Base-by-base conservation (phyloP, 2,888 invertebrate species). In the Blomia tropicalis region DNA sequence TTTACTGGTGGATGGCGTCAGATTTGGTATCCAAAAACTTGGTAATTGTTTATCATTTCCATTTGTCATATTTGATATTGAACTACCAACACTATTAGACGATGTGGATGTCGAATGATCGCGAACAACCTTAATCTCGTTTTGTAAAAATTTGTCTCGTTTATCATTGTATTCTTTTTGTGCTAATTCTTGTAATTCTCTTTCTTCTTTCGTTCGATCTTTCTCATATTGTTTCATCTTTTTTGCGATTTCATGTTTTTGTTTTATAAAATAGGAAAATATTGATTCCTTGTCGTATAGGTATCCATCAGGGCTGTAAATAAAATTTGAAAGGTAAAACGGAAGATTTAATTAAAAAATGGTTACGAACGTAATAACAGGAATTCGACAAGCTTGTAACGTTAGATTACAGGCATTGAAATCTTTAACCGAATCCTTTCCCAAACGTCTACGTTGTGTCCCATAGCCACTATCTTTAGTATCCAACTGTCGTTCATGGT, bases 331-430 rank as follows among this genome's bases (percentile, higher is more conserved):
- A 32, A 31, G 5, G 25, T 36, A 5, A 31, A 47, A 58, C 41
- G 27, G 53, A n/a, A 19, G 51, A 11, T 22, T 11, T 19, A 7
- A n/a, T 25, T 59, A 64, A 17, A 47, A 23, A 36, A 23, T 51
- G 36, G 56, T 17, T 66, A 77, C 79, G 76, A 76, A 83, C 82
- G 87, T 87, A 41, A 95, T 78, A 1, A 95, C 87, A 30, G 95
- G 93, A 74, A 88, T 83, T 70, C 85, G 81, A 72, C 96, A 98
- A 0, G 98, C 96, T 72, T 99, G 98, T 64, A 99, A 77, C 1
- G 92, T 93, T 62, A 99, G 75, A 65, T 89, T 93, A 74, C 98
- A 99, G 72, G 93, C 93, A 75, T 99, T 98, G 73, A 96, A 99
- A 72, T 86, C 89, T 75, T 89, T 87, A 2, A 92, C 82, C 0